A percentile compares a stretch with the other conserved stretches of the same genome.
phyloP scores from a whole-genome alignment of 1,140 invertebrate species.

The Chelonus insularis region DNA sequence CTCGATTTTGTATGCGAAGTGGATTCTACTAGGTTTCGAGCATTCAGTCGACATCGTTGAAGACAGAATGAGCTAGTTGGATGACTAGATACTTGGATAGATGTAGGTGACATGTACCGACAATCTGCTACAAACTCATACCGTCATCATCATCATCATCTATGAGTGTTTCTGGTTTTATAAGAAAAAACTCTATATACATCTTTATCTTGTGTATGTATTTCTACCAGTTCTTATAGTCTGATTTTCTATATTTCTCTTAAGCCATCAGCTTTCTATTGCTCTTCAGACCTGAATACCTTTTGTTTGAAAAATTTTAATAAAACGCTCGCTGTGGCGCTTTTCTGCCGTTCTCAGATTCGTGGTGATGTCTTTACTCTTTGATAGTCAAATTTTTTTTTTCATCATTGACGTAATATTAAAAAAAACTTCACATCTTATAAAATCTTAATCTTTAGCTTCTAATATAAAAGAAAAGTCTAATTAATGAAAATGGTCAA shows the following conservation, averaged over 20 bases:
- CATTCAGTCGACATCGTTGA: constrained; percentile 20
- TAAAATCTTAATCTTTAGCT: too few species aligned
- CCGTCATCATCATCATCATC: constrained; percentile 3
- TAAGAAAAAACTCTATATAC: constrained; percentile 3
- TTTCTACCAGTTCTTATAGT: too few species aligned
- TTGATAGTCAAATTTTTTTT: too few species aligned
- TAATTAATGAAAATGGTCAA: too few species aligned
- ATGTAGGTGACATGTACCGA: neutral
- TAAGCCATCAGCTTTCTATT: constrained; percentile 3
- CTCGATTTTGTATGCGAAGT: constrained; percentile 32
- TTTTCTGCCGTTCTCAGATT: neutral
- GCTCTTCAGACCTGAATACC: constrained; percentile 31
- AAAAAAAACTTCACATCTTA: too few species aligned
- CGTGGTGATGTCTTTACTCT: neutral
- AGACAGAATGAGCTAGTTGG: constrained; percentile 8
- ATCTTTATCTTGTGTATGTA: too few species aligned
- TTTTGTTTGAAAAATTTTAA: constrained; percentile 47
- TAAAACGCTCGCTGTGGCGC: constrained; percentile 33
- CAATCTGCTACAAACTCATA: constrained; percentile 16
- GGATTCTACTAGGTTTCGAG: constrained; percentile 22
- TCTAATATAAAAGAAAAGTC: too few species aligned
- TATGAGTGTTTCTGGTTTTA: neutral
- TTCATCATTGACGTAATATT: too few species aligned
- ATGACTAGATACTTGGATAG: neutral
- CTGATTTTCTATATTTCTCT: neutral